phyloP scores from a whole-genome alignment of 2,888 invertebrate genomes.

The Steinernema scapterisci region DNA sequence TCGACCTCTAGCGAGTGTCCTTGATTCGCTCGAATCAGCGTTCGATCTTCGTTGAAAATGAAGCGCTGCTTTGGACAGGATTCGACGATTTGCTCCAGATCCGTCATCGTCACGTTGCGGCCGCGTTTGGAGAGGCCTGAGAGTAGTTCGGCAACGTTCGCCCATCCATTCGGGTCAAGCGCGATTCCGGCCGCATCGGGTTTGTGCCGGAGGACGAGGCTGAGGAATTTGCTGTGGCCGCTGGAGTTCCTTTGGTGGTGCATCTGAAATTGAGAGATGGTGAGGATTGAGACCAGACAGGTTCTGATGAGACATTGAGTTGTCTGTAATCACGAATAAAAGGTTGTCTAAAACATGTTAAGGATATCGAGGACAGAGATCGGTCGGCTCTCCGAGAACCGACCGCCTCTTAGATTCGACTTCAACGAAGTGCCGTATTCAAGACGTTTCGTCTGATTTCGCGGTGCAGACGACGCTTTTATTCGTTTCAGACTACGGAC shows the following conservation, averaged over 20 bases:
- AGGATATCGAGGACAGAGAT: too few species aligned
- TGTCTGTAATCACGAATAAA: too few species aligned
- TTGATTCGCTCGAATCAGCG: slow-evolving; percentile 35
- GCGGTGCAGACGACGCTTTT: too few species aligned
- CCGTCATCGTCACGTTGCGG: neutral
- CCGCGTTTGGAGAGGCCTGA: neutral
- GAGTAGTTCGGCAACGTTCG: slow-evolving; percentile 7
- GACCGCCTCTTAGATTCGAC: too few species aligned
- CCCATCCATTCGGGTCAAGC: slow-evolving; percentile 13
- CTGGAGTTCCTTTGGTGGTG: neutral
- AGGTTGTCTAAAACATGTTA: too few species aligned
- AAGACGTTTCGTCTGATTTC: too few species aligned
- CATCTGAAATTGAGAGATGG: too few species aligned
- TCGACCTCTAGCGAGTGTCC: slow-evolving; percentile 29
- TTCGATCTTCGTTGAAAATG: slow-evolving; percentile 19
- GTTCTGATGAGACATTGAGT: too few species aligned
- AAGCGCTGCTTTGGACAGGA: slow-evolving; percentile 20
- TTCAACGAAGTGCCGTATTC: too few species aligned
- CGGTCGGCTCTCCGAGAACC: too few species aligned
- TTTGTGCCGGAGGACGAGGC: slow-evolving; percentile 28
- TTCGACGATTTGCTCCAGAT: slow-evolving; percentile 4
- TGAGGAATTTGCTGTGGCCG: slow-evolving; percentile 17
- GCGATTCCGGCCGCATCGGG: slow-evolving; percentile 17
- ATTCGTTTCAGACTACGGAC: too few species aligned
- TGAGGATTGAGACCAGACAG: too few species aligned